These are phyloP conservation scores for Chionodraco myersi DNA, from an alignment of 2,113 vertebrate species.

Conservation along the genomic window DNA sequence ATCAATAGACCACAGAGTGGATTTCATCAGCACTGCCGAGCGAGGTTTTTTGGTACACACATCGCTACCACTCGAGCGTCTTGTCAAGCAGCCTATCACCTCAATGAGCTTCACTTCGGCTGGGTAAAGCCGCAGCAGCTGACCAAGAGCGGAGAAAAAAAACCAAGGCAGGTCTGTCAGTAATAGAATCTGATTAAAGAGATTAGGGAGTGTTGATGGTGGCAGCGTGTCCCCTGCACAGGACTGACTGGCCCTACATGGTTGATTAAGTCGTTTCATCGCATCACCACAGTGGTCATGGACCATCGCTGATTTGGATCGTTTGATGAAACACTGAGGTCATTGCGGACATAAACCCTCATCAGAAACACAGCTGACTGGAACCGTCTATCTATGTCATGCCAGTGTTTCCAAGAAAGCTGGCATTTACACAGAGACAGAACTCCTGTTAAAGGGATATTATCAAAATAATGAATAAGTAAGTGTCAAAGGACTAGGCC, in stretches of 20 bases:
- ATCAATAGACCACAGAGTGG: constrained; percentile 78
- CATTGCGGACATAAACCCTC: constrained; percentile 2
- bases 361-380: constrained; percentile 32
- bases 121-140: background rate
- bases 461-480: background rate
- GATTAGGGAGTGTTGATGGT: constrained; percentile 20
- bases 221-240: constrained; percentile 10
- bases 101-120: background rate
- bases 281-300: constrained; percentile 6
- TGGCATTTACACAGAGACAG: background rate
- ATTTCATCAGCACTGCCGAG: constrained; percentile 58
- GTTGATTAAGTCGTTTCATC: constrained; percentile 33
- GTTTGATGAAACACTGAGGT: constrained; percentile 25
- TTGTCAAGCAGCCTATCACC: constrained; percentile 32
- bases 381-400: background rate
- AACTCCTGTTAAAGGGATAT: background rate
- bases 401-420: background rate
- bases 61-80: constrained; percentile 22
- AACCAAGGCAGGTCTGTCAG: constrained; percentile 1
- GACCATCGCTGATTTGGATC: constrained; percentile 19
- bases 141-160: background rate
- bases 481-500: background rate
- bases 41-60: constrained; percentile 44
- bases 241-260: constrained; percentile 11
- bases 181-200: constrained; percentile 30